Conservation (phyloP, 2,797 vertebrate genomes). For the Pterois miles region DNA sequence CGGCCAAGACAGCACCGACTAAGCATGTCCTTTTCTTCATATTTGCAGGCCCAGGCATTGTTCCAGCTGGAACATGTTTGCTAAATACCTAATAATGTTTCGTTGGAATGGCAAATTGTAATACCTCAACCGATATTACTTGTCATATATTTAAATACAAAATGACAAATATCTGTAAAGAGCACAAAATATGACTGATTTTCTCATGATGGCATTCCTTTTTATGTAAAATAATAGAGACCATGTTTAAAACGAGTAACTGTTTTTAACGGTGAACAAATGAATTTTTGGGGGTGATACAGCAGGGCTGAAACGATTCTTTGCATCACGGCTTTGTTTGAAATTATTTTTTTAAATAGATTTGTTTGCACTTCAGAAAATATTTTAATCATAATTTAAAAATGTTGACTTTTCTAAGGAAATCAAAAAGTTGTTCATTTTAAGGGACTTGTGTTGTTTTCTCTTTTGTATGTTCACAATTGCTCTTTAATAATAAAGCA, state of each 20-base stretch:
- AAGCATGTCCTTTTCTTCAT: neutral
- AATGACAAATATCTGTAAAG: neutral
- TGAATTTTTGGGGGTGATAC: neutral
- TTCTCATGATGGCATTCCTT: neutral
- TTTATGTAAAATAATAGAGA: neutral
- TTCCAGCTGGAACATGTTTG: neutral
- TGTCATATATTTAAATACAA: neutral
- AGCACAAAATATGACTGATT: neutral
- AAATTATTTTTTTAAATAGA: too few relatives aligned
- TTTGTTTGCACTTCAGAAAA: too few relatives aligned
- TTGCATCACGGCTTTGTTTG: too few relatives aligned
- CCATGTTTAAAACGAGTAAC: neutral
- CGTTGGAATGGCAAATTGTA: neutral
- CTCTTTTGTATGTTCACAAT: too few relatives aligned
- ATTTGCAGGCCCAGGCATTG: neutral
- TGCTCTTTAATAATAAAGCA: too few relatives aligned
- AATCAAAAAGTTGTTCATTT: too few relatives aligned
- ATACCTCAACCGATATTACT: neutral
- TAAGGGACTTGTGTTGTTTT: too few relatives aligned
- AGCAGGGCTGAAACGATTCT: too few relatives aligned
- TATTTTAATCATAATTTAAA: too few relatives aligned
- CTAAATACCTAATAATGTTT: neutral
- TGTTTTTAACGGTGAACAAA: neutral
- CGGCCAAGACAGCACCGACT: slow-evolving; percentile 4
- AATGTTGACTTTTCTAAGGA: too few relatives aligned